A percentile compares a stretch with the other conserved stretches of the same genome.
phyloP scores from a whole-genome alignment of 2,113 vertebrate species.

The Plestiodon gilberti region DNA sequence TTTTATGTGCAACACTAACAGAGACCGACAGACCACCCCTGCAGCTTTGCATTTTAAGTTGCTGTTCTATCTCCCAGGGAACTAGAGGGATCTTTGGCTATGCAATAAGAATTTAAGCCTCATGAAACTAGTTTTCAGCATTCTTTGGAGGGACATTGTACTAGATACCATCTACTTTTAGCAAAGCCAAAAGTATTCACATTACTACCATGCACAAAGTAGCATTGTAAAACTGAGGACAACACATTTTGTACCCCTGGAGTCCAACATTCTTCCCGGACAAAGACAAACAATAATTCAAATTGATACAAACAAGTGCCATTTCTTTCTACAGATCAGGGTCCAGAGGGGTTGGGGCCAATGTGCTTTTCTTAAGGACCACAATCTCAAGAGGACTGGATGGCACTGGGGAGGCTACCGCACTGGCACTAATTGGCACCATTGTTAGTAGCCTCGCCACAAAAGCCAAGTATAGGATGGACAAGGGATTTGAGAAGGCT shows the following conservation, averaged over 20 bases:
- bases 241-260: background rate
- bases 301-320: background rate
- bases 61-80: background rate
- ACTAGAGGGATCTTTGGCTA: background rate
- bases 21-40: too few species aligned
- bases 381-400: background rate
- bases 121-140: background rate
- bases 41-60: too few species aligned
- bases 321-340: background rate
- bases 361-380: background rate
- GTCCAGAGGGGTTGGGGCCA: rapidly evolving
- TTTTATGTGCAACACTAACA: too few species aligned
- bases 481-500: background rate
- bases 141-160: background rate
- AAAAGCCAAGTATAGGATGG: rapidly evolving
- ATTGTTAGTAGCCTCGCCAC: background rate
- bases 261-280: background rate
- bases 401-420: rapidly evolving
- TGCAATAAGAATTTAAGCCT: background rate
- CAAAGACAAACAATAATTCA: background rate
- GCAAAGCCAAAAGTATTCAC: background rate
- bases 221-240: background rate
- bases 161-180: background rate
- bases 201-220: background rate
- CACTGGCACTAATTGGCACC: background rate